These are phyloP conservation scores for Mystacornis crossleyi DNA, from an alignment of 2,113 vertebrate genomes.

Conservation along the genomic window DNA sequence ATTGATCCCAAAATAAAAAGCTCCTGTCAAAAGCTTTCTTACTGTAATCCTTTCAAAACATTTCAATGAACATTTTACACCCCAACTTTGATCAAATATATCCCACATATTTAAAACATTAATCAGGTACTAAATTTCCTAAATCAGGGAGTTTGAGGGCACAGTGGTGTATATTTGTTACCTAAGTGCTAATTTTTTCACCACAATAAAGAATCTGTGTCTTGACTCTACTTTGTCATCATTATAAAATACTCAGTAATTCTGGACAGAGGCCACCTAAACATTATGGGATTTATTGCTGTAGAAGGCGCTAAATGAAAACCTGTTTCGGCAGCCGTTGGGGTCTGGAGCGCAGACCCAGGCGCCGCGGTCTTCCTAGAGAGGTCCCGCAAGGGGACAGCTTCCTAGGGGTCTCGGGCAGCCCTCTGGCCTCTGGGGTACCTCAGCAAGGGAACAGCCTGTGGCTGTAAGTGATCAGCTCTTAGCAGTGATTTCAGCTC, in stretches of 20 bases:
- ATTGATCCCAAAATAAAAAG: background rate
- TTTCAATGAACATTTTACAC: background rate
- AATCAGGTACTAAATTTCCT: background rate
- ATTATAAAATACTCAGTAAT: background rate
- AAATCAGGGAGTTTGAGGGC: background rate
- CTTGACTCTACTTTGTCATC: background rate
- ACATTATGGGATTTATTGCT: background rate
- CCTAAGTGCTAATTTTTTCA: background rate
- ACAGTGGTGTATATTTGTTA: background rate
- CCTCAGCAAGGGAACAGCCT: no score
- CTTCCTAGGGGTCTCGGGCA: no score
- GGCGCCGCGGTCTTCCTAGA: no score
- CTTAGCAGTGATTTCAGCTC: no score
- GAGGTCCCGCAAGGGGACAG: no score
- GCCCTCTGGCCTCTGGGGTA: no score
- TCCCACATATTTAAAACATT: background rate
- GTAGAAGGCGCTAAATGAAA: background rate
- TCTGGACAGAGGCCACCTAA: background rate
- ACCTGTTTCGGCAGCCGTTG: no score
- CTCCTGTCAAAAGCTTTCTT: background rate
- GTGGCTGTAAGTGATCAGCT: no score
- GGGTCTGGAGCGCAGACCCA: no score
- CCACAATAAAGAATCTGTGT: background rate
- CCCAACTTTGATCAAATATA: background rate
- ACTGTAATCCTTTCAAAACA: background rate